Base-by-base conservation (phyloP, 2,797 vertebrate species). In the Sparus aurata region DNA sequence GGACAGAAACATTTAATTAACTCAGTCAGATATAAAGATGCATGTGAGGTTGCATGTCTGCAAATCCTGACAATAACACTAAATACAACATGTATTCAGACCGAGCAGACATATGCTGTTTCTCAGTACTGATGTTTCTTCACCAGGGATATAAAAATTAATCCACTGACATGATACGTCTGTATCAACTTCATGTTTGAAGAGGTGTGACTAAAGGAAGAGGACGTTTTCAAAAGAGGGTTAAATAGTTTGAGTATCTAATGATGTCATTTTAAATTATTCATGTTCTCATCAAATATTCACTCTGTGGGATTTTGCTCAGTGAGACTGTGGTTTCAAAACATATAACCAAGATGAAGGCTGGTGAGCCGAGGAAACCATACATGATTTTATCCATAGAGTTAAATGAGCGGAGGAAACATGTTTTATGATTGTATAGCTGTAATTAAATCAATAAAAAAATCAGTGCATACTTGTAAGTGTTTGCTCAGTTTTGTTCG, bases 231-330 rank as follows among this genome's bases (percentile, higher is more conserved):
- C 41, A 73, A 69, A 83, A 57, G 34, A 63, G 50, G 75, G 80
- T 84, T 88, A 87, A 93, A 88, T 46, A 84, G 68, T 88, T 86
- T 82, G 78, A 66, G 74, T 76, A 75, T 84, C 83, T 87, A 86
- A 85, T 77, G 73, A 89, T 83, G 75, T 75, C 49, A 64, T 55
- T 43, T 27, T 92, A 64, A 92, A 90, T 91, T 81, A 93, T 89
- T 89, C 69, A 92, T 89, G 71, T n/a, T 71, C 80, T 85, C 64
- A 90, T 90, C 34, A 83, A 90, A 87, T 86, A 88, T 84, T 83
- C 57, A 89, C 79, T 72, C 49, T 34, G 72, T 63, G 50, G 64
- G 63, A 86, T 79, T 77, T 61, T 53, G 82, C 61, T 54, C 22
- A 55, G 46, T 50, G 47, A 68, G 58, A 52, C 20, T 0, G 34